phyloP scores from a whole-genome alignment of 2,888 invertebrate genomes.

The Minunthozetes semirufus region DNA sequence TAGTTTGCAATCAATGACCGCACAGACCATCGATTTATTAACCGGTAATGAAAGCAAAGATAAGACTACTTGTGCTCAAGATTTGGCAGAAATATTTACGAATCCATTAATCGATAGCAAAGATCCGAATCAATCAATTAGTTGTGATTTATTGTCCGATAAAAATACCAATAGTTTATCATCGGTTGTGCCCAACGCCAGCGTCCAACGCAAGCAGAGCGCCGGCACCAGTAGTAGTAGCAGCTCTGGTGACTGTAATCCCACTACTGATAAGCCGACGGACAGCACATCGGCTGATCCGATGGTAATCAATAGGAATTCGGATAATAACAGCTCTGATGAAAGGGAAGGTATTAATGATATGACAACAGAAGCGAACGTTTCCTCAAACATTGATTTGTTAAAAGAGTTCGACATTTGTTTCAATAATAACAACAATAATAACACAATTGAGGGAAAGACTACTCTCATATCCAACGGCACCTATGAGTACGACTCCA shows the following conservation, averaged over 20 bases:
- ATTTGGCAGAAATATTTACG: background rate
- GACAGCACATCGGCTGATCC: background rate
- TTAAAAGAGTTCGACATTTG: conserved; percentile 35
- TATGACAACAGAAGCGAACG: background rate
- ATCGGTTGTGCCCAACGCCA: background rate
- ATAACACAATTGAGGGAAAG: background rate
- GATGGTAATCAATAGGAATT: background rate
- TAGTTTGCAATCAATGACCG: background rate
- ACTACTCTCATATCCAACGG: background rate
- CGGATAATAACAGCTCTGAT: background rate
- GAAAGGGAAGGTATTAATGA: background rate
- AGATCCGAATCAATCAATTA: conserved; percentile 14
- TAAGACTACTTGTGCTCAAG: conserved; percentile 6
- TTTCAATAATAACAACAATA: conserved; percentile 10
- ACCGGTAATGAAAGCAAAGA: conserved; percentile 24
- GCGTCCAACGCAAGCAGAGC: background rate
- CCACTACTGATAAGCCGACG: background rate
- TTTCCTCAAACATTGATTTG: conserved; percentile 26
- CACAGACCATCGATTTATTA: conserved; percentile 25
- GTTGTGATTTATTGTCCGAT: conserved; percentile 13
- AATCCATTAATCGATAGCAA: background rate
- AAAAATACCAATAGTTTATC: conserved; percentile 3
- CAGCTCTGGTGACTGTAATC: background rate
- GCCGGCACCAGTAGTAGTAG: background rate
- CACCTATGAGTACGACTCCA: conserved; percentile 33